phyloP scores from a whole-genome alignment of 2,797 vertebrate species.

The Crenuchus spilurus region DNA sequence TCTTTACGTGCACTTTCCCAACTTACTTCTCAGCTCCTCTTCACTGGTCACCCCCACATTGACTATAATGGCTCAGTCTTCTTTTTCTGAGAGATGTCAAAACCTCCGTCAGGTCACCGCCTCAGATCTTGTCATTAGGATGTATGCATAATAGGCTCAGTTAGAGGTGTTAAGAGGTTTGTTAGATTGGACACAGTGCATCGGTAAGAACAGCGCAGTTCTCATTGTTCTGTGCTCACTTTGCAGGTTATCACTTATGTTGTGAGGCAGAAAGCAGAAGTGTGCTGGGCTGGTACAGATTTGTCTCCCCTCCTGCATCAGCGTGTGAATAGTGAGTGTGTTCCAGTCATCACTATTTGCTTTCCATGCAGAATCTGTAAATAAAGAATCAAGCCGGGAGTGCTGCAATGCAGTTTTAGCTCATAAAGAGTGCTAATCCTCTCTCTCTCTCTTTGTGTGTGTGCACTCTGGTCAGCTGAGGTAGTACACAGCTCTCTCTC shows the following conservation, averaged over 20 bases:
- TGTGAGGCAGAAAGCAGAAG: background rate
- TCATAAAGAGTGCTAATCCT: constrained; percentile 72
- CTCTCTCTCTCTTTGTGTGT: constrained; percentile 44
- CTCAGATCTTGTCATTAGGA: constrained; percentile 14
- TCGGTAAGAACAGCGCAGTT: background rate
- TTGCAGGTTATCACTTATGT: background rate
- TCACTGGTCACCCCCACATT: constrained; percentile 34
- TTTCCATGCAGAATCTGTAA: constrained; percentile 65
- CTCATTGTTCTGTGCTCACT: background rate
- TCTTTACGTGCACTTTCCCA: constrained; percentile 26
- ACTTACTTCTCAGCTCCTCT: constrained; percentile 14
- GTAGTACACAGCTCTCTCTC: constrained; percentile 31
- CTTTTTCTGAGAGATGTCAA: background rate
- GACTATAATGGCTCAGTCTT: constrained; percentile 1
- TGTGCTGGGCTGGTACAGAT: background rate
- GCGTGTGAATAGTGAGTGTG: constrained; percentile 18
- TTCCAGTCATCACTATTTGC: constrained; percentile 58
- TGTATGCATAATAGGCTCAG: background rate
- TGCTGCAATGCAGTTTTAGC: constrained; percentile 61
- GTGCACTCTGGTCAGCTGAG: constrained; percentile 25
- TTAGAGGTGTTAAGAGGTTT: background rate
- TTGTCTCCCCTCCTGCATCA: background rate
- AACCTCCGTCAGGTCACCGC: background rate
- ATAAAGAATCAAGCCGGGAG: constrained; percentile 52
- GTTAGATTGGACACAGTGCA: background rate